Evolutionary conservation across 2,888 invertebrate genomes (phyloP).

Genomic region (Limnephilus marmoratus): DNA sequence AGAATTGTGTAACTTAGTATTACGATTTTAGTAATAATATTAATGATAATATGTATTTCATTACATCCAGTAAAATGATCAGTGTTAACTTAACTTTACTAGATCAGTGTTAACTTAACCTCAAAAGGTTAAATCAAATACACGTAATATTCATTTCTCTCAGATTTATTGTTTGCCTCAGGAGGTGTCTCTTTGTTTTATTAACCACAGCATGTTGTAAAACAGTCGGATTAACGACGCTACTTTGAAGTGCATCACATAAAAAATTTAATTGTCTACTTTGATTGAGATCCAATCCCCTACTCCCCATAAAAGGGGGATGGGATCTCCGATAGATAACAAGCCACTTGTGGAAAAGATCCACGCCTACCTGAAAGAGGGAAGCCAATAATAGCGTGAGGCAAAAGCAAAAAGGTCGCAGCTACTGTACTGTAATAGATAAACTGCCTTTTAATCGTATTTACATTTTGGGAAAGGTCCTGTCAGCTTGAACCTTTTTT

Average conservation of each 20-base stretch:
- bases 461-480: neutral
- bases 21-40: neutral
- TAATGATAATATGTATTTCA: no score
- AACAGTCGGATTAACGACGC: neutral
- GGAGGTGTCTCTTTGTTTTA: neutral
- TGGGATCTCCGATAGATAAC: conserved; percentile 8
- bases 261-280: neutral
- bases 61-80: neutral
- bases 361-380: neutral
- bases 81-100: no score
- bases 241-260: neutral
- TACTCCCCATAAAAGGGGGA: neutral
- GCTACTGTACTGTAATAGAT: neutral
- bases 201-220: neutral
- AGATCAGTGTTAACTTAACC: neutral
- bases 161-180: neutral
- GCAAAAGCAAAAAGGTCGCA: neutral
- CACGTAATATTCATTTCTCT: neutral
- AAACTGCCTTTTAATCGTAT: neutral
- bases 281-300: neutral
- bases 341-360: neutral
- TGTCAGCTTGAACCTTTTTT: neutral
- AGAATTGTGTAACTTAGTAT: neutral
- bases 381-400: neutral
- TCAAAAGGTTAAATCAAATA: neutral